These are phyloP conservation scores for Polypterus bichir DNA, from an alignment of 2,113 vertebrate species.

Conservation along the genomic window DNA sequence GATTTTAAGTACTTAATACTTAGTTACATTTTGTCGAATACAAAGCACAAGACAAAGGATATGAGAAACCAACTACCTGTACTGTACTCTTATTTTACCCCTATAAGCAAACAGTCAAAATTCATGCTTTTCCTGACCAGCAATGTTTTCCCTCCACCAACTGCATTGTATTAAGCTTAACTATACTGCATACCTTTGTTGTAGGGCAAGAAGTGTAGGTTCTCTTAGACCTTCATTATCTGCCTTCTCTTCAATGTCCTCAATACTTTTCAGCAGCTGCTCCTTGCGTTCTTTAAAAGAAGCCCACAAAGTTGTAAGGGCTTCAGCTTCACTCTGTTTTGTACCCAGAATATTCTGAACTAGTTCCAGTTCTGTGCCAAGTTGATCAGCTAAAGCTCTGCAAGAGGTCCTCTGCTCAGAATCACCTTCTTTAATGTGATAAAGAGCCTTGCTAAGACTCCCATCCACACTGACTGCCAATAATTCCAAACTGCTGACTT, in stretches of 20 bases:
- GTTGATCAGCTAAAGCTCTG: constrained; percentile 53
- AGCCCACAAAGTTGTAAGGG: constrained; percentile 53
- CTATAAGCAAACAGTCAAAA: too few relatives aligned
- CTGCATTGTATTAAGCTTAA: too few relatives aligned
- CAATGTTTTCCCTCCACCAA: too few relatives aligned
- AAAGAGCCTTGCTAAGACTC: constrained; percentile 70
- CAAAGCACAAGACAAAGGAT: too few relatives aligned
- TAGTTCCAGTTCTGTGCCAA: constrained; percentile 57
- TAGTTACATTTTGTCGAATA: too few relatives aligned
- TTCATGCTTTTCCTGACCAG: too few relatives aligned
- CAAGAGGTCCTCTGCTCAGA: constrained; percentile 68
- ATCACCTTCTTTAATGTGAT: constrained; percentile 50
- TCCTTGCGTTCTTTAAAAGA: constrained; percentile 69
- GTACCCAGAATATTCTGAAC: constrained; percentile 76
- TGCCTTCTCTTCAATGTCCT: constrained; percentile 65
- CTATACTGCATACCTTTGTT: constrained; percentile 63
- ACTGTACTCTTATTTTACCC: too few relatives aligned
- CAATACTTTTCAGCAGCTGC: constrained; percentile 65
- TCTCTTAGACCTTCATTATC: constrained; percentile 56
- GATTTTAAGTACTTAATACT: too few relatives aligned
- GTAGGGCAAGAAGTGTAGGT: constrained; percentile 64
- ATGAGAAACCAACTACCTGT: too few relatives aligned
- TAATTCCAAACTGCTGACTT: constrained; percentile 57
- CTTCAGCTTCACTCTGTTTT: constrained; percentile 84
- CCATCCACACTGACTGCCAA: constrained; percentile 61